These are phyloP conservation scores for Montipora capitata DNA, from an alignment of 92 coral and sea anemone genomes.

Conservation along the genomic window DNA sequence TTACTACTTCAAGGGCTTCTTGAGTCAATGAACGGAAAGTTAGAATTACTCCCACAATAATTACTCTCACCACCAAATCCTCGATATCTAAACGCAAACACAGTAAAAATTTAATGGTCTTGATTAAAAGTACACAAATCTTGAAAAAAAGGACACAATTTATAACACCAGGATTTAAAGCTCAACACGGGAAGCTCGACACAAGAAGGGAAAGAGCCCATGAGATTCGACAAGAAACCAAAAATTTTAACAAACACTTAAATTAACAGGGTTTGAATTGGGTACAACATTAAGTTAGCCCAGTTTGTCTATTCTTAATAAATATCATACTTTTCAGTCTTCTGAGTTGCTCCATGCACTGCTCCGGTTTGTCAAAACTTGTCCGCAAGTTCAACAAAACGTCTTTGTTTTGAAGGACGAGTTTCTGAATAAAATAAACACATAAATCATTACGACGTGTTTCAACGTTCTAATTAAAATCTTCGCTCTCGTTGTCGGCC, in stretches of 20 bases:
- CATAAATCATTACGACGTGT: not conserved
- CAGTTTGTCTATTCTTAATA: too few species aligned
- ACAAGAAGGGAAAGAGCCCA: too few species aligned
- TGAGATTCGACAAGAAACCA: too few species aligned
- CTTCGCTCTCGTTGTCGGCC: too few species aligned
- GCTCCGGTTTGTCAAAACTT: slow-evolving; percentile 93
- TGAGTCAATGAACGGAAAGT: slow-evolving; percentile 93
- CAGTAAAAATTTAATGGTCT: too few species aligned
- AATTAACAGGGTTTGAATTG: too few species aligned
- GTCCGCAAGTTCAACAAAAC: slow-evolving; percentile 82
- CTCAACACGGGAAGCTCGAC: too few species aligned
- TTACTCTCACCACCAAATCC: slow-evolving; percentile 87
- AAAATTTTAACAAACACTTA: too few species aligned
- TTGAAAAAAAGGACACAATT: too few species aligned
- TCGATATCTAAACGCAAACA: slow-evolving; percentile 74
- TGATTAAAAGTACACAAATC: too few species aligned
- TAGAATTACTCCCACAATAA: slow-evolving; percentile 94
- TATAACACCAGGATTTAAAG: not conserved
- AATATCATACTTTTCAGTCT: slow-evolving; percentile 89
- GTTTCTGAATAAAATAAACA: slow-evolving; percentile 76
- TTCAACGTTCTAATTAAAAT: too few species aligned
- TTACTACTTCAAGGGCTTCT: slow-evolving; percentile 87
- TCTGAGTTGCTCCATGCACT: slow-evolving; percentile 89
- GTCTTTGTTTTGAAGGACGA: slow-evolving; percentile 90
- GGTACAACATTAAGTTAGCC: too few species aligned